Evolutionary conservation across 2,113 vertebrate genomes (phyloP).

Genomic region (Sylvia atricapilla): DNA sequence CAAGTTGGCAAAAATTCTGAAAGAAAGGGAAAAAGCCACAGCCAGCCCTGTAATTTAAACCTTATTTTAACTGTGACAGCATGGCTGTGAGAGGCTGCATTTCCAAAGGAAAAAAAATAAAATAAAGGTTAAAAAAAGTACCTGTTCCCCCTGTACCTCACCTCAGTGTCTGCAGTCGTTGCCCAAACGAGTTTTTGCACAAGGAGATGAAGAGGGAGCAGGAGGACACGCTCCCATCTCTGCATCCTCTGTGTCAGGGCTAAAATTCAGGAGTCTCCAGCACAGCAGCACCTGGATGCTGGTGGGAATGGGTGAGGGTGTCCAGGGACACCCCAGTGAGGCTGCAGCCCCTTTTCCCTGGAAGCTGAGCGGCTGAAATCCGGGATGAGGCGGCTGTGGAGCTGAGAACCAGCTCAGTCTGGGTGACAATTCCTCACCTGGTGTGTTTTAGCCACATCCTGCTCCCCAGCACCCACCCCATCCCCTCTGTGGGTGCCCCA

Average conservation of each 20-base stretch:
- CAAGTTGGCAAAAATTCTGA: slow-evolving; percentile 96
- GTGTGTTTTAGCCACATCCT: not conserved
- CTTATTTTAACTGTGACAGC: slow-evolving; percentile 90
- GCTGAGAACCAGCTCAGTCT: not conserved
- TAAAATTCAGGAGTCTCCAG: not conserved
- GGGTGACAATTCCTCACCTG: not conserved
- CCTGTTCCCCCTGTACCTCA: slow-evolving; percentile 17
- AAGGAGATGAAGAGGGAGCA: not conserved
- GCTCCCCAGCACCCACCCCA: not conserved
- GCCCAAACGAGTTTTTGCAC: slow-evolving; percentile 41
- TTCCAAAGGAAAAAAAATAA: slow-evolving; percentile 73
- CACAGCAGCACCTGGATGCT: rapidly evolving
- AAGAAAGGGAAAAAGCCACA: slow-evolving; percentile 93
- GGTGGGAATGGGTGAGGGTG: not conserved
- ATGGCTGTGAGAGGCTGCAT: slow-evolving; percentile 76
- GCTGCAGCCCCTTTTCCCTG: not conserved
- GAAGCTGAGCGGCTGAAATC: not conserved
- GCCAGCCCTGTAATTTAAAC: slow-evolving; percentile 97
- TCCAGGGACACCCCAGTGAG: rapidly evolving
- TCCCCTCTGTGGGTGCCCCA: rapidly evolving
- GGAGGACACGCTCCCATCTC: not conserved
- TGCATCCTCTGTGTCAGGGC: not conserved
- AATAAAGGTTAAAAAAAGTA: slow-evolving; percentile 57
- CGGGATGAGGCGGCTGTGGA: rapidly evolving
- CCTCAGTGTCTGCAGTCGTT: slow-evolving; percentile 53